Evolutionary conservation across 2,888 invertebrate species (phyloP).

Genomic region (Dolichopus griseipennis): DNA sequence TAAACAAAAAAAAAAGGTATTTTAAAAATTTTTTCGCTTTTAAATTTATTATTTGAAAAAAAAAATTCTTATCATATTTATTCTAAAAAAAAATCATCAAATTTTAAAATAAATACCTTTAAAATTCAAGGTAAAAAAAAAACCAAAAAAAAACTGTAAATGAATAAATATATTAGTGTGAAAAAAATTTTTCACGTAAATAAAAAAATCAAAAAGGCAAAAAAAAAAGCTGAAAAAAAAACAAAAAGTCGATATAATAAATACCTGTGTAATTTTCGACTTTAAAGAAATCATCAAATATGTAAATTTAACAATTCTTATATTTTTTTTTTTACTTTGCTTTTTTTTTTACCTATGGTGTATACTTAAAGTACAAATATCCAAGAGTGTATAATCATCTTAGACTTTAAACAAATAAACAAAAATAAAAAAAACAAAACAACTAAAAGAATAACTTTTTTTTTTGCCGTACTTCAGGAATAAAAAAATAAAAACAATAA

Average conservation of each 20-base stretch:
- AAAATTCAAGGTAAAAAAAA: neutral
- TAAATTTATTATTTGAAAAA: too few species aligned
- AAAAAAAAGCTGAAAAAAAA: neutral
- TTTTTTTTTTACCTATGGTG: neutral
- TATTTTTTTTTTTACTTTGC: neutral
- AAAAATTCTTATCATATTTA: too few species aligned
- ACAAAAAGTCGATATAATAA: neutral
- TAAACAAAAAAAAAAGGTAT: too few species aligned
- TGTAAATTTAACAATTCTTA: neutral
- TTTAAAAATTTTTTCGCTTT: too few species aligned
- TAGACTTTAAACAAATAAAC: constrained; percentile 1
- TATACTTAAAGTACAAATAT: neutral
- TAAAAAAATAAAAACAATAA: too few species aligned
- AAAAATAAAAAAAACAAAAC: neutral
- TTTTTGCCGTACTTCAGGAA: too few species aligned
- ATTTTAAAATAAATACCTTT: neutral
- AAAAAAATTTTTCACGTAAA: neutral
- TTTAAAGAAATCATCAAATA: constrained; percentile 4
- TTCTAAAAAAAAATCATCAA: neutral
- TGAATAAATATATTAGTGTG: neutral
- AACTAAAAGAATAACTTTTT: too few species aligned
- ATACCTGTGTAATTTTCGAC: constrained; percentile 3
- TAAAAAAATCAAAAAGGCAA: neutral
- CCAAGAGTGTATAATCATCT: neutral
- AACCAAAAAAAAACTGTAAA: neutral